A percentile compares a stretch with the other conserved stretches of the same genome.
These are phyloP conservation scores for Aleadryas rufinucha DNA, from an alignment of 2,113 vertebrate genomes.

Conservation along the genomic window DNA sequence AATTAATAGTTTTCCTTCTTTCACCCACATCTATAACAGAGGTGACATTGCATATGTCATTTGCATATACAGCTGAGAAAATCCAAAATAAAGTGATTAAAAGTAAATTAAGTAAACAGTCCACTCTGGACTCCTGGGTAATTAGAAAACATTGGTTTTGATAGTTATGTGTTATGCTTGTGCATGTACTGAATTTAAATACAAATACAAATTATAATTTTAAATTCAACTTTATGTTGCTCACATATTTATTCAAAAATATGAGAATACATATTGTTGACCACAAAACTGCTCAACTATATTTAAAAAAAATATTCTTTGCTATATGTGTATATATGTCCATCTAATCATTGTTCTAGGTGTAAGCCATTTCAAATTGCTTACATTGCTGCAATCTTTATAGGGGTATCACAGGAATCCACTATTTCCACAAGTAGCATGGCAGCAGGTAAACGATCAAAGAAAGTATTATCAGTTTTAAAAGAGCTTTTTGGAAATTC, in stretches of 20 bases:
- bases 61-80: constrained; percentile 48
- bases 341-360: not conserved
- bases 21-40: not conserved
- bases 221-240: not conserved
- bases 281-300: not conserved
- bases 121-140: constrained; percentile 37
- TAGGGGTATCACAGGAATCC: not conserved
- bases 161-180: constrained; percentile 10
- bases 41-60: constrained; percentile 21
- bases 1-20: constrained; percentile 35
- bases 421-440: not conserved
- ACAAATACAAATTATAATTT: not conserved
- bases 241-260: not conserved
- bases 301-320: not conserved
- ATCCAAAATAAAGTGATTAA: constrained; percentile 53
- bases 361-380: not conserved
- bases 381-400: not conserved
- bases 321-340: not conserved
- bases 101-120: constrained; percentile 58
- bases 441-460: not conserved
- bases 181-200: constrained; percentile 33
- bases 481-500: not conserved
- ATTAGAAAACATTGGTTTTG: constrained; percentile 60
- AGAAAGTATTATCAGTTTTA: not conserved
- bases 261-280: fast-evolving